Conservation (phyloP, 2,113 vertebrate genomes). For the Tricholaema leucomelas region DNA sequence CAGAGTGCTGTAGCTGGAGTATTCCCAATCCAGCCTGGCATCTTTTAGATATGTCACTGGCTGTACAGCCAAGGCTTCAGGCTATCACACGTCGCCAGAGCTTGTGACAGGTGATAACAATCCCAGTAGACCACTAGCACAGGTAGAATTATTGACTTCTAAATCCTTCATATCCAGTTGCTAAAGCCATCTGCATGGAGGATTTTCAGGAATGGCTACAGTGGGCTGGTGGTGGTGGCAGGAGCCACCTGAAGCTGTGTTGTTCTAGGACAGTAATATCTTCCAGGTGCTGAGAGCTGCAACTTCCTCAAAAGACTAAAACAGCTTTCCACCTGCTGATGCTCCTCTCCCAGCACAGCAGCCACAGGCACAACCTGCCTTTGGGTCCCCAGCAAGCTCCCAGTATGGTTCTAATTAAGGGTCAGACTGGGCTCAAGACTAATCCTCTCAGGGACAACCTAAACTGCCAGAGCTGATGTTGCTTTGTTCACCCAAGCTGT, state of each 20-base stretch:
- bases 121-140: background rate
- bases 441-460: background rate
- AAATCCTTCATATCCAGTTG: background rate
- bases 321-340: background rate
- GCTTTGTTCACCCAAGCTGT: background rate
- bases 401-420: background rate
- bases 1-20: background rate
- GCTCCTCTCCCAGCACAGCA: background rate
- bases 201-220: background rate
- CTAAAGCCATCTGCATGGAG: background rate
- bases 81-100: background rate
- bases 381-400: background rate
- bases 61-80: background rate
- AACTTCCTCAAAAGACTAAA: background rate
- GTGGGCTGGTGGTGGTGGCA: background rate
- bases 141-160: background rate
- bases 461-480: background rate
- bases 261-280: background rate
- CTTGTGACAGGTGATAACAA: background rate
- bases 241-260: rapidly evolving
- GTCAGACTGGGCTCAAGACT: background rate
- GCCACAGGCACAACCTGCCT: background rate
- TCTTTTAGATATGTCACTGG: background rate
- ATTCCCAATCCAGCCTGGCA: background rate
- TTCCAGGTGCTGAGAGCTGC: background rate